These are phyloP conservation scores for Cydia splendana DNA, from an alignment of 1,140 invertebrate genomes.

Conservation along the genomic window DNA sequence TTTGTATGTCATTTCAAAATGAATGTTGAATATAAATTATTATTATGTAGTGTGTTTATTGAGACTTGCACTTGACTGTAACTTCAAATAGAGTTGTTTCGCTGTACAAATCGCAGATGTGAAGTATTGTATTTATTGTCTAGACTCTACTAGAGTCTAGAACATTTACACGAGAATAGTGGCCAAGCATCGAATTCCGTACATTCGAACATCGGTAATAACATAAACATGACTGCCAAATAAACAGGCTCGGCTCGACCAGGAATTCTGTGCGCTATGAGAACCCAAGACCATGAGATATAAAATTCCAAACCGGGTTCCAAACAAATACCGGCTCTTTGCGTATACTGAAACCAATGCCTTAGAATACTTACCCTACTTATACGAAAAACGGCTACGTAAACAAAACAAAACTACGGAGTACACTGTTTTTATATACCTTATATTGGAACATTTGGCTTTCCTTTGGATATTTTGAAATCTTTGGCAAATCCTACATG, in stretches of 20 bases:
- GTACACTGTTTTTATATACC: background rate
- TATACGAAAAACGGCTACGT: background rate
- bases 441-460: no score
- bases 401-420: no score
- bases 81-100: background rate
- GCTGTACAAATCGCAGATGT: background rate
- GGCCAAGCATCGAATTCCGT: conserved; percentile 21
- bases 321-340: conserved; percentile 16
- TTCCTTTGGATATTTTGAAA: no score
- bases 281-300: conserved; percentile 22
- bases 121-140: background rate
- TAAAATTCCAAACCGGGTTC: conserved; percentile 5
- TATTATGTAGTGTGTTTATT: no score
- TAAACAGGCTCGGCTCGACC: conserved; percentile 12
- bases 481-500: no score
- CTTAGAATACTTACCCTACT: background rate
- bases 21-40: no score
- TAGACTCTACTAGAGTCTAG: background rate
- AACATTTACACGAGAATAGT: conserved; percentile 17
- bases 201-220: conserved; percentile 30
- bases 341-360: background rate
- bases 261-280: conserved; percentile 29
- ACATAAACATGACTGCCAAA: conserved; percentile 33
- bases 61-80: no score
- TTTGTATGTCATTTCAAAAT: no score